Conservation (phyloP, 2,113 vertebrate genomes). For the Bostrychus sinensis region DNA sequence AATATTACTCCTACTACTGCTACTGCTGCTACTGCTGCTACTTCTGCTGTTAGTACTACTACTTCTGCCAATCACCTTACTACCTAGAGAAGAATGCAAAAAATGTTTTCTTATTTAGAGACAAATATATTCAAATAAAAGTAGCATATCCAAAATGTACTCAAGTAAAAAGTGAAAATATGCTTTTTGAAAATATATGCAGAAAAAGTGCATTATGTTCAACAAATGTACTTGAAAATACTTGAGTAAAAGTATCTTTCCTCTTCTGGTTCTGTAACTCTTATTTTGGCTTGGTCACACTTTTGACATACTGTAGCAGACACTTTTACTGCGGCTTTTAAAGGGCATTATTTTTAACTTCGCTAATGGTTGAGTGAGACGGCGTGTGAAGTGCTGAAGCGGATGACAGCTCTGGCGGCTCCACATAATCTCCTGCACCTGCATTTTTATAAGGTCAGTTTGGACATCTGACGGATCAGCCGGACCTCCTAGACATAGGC, state of each 20-base stretch:
- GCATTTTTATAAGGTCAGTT: constrained; percentile 39
- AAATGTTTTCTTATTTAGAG: no score
- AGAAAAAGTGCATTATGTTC: no score
- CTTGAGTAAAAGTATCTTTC: background rate
- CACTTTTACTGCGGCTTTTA: background rate
- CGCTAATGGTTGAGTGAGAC: background rate
- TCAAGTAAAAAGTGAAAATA: no score
- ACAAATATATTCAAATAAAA: no score
- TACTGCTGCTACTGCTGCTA: no score
- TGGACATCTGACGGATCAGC: constrained; percentile 29
- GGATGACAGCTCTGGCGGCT: constrained; percentile 23
- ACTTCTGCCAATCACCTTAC: no score
- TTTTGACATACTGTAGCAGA: background rate
- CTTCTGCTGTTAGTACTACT: no score
- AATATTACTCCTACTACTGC: no score
- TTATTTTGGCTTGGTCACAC: background rate
- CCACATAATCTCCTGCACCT: constrained; percentile 27
- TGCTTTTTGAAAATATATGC: no score
- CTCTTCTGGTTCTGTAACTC: background rate
- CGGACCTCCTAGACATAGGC: background rate
- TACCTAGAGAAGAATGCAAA: no score
- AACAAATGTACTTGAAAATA: no score
- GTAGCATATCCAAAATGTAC: no score
- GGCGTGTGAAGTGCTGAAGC: constrained; percentile 4
- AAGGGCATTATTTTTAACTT: constrained; percentile 3